Percentiles rank a stretch among this genome's conserved stretches.
phyloP scores from a whole-genome alignment of 2,888 invertebrate species.

The Troides oblongomaculatus region DNA sequence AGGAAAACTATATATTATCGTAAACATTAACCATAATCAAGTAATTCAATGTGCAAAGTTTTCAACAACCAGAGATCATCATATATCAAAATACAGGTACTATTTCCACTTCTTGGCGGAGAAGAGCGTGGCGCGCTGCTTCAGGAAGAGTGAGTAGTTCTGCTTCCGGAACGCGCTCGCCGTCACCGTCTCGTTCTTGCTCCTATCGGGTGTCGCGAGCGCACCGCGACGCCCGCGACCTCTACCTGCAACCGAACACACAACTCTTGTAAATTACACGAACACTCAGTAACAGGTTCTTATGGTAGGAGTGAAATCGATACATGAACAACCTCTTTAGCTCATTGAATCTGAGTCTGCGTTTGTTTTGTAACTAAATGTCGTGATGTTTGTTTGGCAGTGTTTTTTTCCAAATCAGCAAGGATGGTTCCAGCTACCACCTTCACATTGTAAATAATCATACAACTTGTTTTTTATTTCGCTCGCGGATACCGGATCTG shows the following conservation, averaged over 20 bases:
- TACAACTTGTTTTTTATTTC: too few relatives aligned
- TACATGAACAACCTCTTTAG: too few relatives aligned
- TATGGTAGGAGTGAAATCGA: too few relatives aligned
- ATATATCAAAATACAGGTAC: constrained; percentile 31
- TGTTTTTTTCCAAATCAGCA: too few relatives aligned
- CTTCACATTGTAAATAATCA: too few relatives aligned
- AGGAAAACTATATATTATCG: too few relatives aligned
- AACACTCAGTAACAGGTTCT: too few relatives aligned
- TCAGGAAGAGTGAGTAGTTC: constrained; percentile 75
- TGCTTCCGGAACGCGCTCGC: constrained; percentile 58
- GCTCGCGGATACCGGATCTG: too few relatives aligned
- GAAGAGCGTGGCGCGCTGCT: constrained; percentile 75
- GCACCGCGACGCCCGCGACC: constrained; percentile 49
- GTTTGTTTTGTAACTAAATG: too few relatives aligned
- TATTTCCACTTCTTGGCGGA: constrained; percentile 79
- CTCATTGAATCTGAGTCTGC: too few relatives aligned
- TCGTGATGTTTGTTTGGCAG: too few relatives aligned
- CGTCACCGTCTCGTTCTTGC: constrained; percentile 16
- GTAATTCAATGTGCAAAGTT: neutral
- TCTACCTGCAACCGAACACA: constrained; percentile 41
- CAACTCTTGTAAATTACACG: constrained; percentile 46
- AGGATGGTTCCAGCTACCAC: too few relatives aligned
- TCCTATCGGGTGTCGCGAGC: constrained; percentile 30
- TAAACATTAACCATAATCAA: neutral
- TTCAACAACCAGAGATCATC: constrained; percentile 27